Conservation (phyloP, 2,888 invertebrate species). For the Blomia tropicalis region DNA sequence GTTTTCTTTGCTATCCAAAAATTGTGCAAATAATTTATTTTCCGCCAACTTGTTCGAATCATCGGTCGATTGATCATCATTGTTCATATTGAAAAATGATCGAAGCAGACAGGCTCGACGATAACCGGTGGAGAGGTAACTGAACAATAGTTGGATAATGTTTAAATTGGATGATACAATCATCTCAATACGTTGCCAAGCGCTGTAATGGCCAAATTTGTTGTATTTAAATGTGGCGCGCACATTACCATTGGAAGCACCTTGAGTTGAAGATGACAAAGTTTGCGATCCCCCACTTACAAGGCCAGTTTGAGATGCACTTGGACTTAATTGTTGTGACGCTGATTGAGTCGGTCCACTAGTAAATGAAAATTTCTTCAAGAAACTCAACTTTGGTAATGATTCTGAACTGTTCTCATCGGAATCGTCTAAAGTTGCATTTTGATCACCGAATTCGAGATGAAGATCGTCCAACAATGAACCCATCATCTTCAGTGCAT, state of each 20-base stretch:
- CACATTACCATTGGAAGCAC: not conserved
- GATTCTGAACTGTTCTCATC: not conserved
- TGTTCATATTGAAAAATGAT: not conserved
- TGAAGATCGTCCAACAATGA: conserved; percentile 20
- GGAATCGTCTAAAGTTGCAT: not conserved
- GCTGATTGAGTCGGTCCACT: not conserved
- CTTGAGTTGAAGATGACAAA: not conserved
- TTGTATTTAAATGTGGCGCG: conserved; percentile 17
- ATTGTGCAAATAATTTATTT: conserved; percentile 48
- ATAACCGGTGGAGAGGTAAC: conserved; percentile 72
- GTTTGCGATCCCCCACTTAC: not conserved
- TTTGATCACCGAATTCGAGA: conserved; percentile 15
- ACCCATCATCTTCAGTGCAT: conserved; percentile 13
- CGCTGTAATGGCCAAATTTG: conserved; percentile 32
- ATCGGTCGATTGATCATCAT: not conserved
- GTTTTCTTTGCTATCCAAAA: conserved; percentile 57
- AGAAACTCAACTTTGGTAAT: not conserved
- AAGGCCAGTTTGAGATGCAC: not conserved
- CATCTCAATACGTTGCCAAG: conserved; percentile 46
- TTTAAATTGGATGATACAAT: conserved; percentile 51
- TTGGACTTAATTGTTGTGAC: not conserved
- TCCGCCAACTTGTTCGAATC: not conserved
- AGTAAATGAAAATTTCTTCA: conserved; percentile 11
- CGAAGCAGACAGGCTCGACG: conserved; percentile 47
- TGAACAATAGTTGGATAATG: conserved; percentile 64